A percentile compares a stretch with the other conserved stretches of the same genome.
These are phyloP conservation scores for Indicator indicator DNA, from an alignment of 2,113 vertebrate species.

Conservation along the genomic window DNA sequence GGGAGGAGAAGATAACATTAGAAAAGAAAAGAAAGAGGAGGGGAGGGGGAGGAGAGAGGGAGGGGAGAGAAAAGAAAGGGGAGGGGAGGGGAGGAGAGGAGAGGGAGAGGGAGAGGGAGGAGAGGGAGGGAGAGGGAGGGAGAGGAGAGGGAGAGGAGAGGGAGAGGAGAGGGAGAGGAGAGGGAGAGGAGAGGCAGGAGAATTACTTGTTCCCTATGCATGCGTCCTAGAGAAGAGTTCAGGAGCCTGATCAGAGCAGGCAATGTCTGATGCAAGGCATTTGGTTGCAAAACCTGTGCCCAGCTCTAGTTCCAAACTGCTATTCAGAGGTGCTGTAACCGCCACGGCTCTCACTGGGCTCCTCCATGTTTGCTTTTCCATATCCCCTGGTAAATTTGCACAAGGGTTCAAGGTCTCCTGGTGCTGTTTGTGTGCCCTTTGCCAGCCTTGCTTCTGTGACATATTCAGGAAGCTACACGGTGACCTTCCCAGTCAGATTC, in stretches of 20 bases:
- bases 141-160: no score
- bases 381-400: conserved; percentile 34
- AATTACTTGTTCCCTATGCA: neutral
- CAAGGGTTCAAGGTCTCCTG: conserved; percentile 37
- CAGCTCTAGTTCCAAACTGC: neutral
- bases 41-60: no score
- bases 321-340: neutral
- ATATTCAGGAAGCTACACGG: neutral
- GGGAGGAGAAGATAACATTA: no score
- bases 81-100: no score
- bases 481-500: neutral
- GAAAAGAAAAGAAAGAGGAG: no score
- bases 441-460: neutral
- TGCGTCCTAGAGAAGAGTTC: neutral
- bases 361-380: conserved; percentile 46
- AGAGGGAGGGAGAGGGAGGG: no score
- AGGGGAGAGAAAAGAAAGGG: no score
- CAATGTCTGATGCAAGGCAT: neutral
- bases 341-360: neutral
- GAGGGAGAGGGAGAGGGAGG: no score
- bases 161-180: no score
- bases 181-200: no score
- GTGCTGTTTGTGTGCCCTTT: neutral
- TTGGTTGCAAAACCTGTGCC: neutral
- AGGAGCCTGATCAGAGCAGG: neutral